Conservation (phyloP, 2,113 vertebrate species). For the Tragelaphus buxtoni region DNA sequence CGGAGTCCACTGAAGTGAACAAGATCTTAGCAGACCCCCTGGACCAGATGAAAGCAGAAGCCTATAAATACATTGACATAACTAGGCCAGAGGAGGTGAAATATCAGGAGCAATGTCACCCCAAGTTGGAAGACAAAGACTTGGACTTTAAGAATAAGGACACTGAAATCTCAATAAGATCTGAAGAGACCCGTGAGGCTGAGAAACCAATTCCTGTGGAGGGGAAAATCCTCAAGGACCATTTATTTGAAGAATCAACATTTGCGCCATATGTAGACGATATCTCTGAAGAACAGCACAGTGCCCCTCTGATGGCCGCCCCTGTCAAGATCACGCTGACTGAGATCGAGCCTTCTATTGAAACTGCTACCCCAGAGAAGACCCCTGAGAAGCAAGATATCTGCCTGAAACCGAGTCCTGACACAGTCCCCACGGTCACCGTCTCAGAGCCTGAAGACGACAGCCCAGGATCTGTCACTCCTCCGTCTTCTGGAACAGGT, state of each 20-base stretch:
- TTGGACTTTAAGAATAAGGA: conserved; percentile 64
- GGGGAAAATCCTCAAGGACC: conserved; percentile 69
- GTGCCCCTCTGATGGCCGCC: conserved; percentile 71
- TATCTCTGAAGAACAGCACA: conserved; percentile 80
- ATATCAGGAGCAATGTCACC: conserved; percentile 63
- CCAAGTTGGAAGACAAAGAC: conserved; percentile 78
- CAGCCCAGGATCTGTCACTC: conserved; percentile 91
- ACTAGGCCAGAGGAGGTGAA: conserved; percentile 86
- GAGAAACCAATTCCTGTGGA: conserved; percentile 34
- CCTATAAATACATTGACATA: conserved; percentile 97
- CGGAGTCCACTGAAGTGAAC: conserved; percentile 84
- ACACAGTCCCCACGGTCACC: conserved; percentile 92
- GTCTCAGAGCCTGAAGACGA: conserved; percentile 97
- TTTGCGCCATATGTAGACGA: conserved; percentile 85
- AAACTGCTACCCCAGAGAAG: conserved; percentile 65
- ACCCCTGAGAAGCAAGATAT: conserved; percentile 74
- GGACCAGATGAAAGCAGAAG: conserved; percentile 88
- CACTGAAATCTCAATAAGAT: conserved; percentile 52
- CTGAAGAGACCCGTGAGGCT: conserved; percentile 75
- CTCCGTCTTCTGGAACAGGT: conserved; percentile 92
- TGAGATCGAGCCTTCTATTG: conserved; percentile 74
- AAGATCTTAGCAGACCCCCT: conserved; percentile 85
- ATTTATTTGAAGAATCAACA: conserved; percentile 72
- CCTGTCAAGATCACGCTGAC: conserved; percentile 93
- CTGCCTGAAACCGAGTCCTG: conserved; percentile 88